Evolutionary conservation across 1,140 invertebrate genomes (phyloP), one percentile per base, ranked within the genome.

Genomic region (Odontomachus brunneus): DNA sequence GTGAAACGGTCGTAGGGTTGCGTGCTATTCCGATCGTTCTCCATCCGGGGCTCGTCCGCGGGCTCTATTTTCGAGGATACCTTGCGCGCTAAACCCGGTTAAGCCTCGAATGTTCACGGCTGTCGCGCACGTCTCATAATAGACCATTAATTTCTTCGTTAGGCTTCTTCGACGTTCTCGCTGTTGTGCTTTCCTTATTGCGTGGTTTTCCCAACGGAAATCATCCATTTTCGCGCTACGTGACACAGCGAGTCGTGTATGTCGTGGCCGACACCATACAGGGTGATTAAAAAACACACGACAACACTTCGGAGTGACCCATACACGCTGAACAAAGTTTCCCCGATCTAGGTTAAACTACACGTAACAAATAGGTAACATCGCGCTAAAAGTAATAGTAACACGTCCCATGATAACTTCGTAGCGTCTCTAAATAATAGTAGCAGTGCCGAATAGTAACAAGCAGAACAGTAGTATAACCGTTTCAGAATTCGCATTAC

Each of bases 131-230:
- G 57, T 51, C 19, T 82, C 57, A 69, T 57, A 62, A 67, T 63
- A 65, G 78, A 63, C 33, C 15, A 63, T 83, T 82, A 65, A 69
- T 44, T 67, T 59, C 65, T 75, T 83, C 55, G 53, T 62, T 55
- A 53, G 55, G 71, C 62, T 82, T 82, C 72, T 62, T 65, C 71
- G 26, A 26, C 15, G 15, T 24, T 65, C 38, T 63, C 29, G n/a
- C 48, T 22, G 38, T 65, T 78, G 59, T 53, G 75, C 48, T 48
- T 38, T 22, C 33, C 69, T 63, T 82, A 74, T 48, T 55, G 51
- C 59, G 17, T 12, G n/a, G 49, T 82, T 82, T 82, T 82, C 81
- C 71, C 73, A 76, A 5, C 48, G 81, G 71, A 80, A 80, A 71
- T 80, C 65, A 80, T 65, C 73, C 81, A 82, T 60, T 73, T 76